These are phyloP conservation scores for Sus cebifrons DNA, from an alignment of 2,797 vertebrate genomes.

Conservation along the genomic window DNA sequence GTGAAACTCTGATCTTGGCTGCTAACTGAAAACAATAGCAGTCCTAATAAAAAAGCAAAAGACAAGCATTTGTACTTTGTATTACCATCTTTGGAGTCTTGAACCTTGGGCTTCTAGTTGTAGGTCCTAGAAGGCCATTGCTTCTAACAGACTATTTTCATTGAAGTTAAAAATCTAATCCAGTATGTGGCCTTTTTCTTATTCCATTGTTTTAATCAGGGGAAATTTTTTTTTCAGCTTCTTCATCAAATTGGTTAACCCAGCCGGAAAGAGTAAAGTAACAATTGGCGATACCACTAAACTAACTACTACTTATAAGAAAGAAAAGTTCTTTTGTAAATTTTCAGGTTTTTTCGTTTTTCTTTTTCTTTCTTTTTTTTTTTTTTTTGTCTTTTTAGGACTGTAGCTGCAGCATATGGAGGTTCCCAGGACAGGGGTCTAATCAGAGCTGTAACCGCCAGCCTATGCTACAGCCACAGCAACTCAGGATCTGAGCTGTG, in stretches of 20 bases:
- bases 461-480: too few relatives aligned
- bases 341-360: not conserved
- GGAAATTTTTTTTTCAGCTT: not conserved
- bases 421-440: too few relatives aligned
- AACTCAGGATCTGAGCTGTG: too few relatives aligned
- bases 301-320: not conserved
- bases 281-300: not conserved
- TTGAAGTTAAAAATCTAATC: conserved; percentile 50
- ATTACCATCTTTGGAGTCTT: not conserved
- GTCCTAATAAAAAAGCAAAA: conserved; percentile 12
- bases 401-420: too few relatives aligned
- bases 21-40: not conserved
- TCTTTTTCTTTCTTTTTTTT: too few relatives aligned
- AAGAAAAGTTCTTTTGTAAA: not conserved
- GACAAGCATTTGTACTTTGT: not conserved
- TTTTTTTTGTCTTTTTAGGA: too few relatives aligned
- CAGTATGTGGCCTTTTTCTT: not conserved
- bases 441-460: too few relatives aligned
- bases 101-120: not conserved
- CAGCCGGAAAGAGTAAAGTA: not conserved
- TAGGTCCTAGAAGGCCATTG: not conserved
- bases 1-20: not conserved
- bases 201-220: not conserved
- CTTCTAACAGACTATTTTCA: not conserved
- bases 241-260: not conserved